These are phyloP conservation scores for Megaceryle alcyon DNA, from an alignment of 2,797 vertebrate genomes.

Conservation along the genomic window DNA sequence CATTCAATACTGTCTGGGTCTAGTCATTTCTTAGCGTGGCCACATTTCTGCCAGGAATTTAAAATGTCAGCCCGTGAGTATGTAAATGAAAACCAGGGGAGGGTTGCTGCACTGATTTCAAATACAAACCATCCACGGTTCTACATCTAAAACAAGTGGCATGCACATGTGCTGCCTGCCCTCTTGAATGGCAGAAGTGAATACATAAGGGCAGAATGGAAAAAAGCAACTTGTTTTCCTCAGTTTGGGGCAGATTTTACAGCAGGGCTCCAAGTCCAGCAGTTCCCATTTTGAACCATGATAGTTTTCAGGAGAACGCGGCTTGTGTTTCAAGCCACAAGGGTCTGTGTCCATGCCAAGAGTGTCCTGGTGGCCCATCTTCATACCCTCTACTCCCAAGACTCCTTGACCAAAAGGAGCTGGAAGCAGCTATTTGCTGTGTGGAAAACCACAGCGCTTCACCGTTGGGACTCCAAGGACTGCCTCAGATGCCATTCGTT, in stretches of 20 bases:
- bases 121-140: constrained; percentile 1
- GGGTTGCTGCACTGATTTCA: constrained; percentile 34
- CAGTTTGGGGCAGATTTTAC: not conserved
- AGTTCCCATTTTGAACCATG: not conserved
- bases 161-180: not conserved
- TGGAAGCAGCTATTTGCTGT: not conserved
- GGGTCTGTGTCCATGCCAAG: not conserved
- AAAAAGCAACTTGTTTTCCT: not conserved
- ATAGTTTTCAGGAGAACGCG: not conserved
- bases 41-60: constrained; percentile 69
- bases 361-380: not conserved
- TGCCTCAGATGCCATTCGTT: not conserved
- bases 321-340: not conserved
- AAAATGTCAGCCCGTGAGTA: constrained; percentile 53
- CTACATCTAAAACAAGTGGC: not conserved
- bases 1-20: constrained; percentile 74
- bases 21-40: constrained; percentile 62
- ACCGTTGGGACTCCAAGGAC: not conserved
- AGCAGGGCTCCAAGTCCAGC: not conserved
- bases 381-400: not conserved
- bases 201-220: not conserved
- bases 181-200: not conserved
- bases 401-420: not conserved
- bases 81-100: constrained; percentile 36
- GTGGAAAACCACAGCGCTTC: not conserved